Conservation (phyloP, 2,113 vertebrate species). For the Muntiacus reevesi region DNA sequence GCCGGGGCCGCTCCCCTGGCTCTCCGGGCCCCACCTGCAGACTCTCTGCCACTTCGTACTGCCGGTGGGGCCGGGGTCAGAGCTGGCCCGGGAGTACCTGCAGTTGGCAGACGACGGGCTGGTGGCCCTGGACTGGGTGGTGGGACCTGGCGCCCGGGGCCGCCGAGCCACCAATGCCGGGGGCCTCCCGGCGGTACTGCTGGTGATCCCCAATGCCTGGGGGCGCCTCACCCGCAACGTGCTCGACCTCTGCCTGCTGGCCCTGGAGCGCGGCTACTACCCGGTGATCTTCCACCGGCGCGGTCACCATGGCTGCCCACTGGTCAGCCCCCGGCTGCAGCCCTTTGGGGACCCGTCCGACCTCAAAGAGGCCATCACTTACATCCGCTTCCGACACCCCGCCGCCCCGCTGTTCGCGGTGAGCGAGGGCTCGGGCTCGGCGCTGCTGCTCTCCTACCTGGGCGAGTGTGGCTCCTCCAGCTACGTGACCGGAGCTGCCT, state of each 20-base stretch:
- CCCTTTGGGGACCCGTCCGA: slow-evolving; percentile 89
- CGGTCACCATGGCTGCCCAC: slow-evolving; percentile 83
- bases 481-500: slow-evolving; percentile 84
- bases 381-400: slow-evolving; percentile 85
- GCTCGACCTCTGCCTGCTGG: slow-evolving; percentile 81
- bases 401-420: slow-evolving; percentile 82
- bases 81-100: slow-evolving; percentile 83
- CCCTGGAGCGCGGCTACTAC: slow-evolving; percentile 83
- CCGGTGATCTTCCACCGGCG: slow-evolving; percentile 86
- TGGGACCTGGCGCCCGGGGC: slow-evolving; percentile 62
- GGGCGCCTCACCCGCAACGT: slow-evolving; percentile 84
- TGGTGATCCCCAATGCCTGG: slow-evolving; percentile 86
- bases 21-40: slow-evolving; percentile 82
- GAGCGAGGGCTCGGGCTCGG: slow-evolving; percentile 91
- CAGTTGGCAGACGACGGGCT: slow-evolving; percentile 84
- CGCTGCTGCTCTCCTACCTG: slow-evolving; percentile 88
- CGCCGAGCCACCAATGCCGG: slow-evolving; percentile 59
- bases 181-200: slow-evolving; percentile 77
- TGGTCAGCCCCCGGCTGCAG: slow-evolving; percentile 81
- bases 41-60: slow-evolving; percentile 77
- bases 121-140: slow-evolving; percentile 88
- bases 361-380: slow-evolving; percentile 85
- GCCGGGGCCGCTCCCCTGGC: slow-evolving; percentile 42
- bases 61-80: slow-evolving; percentile 50
- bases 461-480: slow-evolving; percentile 91